phyloP scores from a whole-genome alignment of 2,797 vertebrate species.

The Carcharodon carcharias region DNA sequence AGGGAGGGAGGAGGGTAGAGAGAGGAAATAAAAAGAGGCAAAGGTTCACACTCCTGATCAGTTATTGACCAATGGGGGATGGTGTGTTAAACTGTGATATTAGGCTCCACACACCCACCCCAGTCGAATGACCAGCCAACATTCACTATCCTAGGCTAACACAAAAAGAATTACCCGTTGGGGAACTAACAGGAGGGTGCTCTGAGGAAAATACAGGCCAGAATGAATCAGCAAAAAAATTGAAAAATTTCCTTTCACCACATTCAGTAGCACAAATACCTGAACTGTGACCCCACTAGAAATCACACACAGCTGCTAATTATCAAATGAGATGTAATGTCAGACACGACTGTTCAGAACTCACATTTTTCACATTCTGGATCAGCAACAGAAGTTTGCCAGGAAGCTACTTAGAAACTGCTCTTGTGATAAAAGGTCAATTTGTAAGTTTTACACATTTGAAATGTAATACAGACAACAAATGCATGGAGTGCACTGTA shows the following conservation, averaged over 20 bases:
- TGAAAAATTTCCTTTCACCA: neutral
- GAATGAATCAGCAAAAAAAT: neutral
- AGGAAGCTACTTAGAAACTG: neutral
- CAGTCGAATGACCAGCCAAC: neutral
- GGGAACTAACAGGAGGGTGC: neutral
- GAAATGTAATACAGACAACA: neutral
- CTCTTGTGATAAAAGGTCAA: neutral
- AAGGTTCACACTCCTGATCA: neutral
- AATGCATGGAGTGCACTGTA: neutral
- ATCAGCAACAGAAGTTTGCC: neutral
- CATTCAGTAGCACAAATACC: neutral
- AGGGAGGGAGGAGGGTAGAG: neutral
- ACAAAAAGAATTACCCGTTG: neutral
- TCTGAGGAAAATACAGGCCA: neutral
- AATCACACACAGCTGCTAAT: neutral
- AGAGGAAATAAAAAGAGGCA: neutral
- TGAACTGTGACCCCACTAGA: neutral
- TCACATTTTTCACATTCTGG: slow-evolving; percentile 22
- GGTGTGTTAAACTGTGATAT: neutral
- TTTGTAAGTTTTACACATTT: neutral
- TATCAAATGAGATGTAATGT: neutral
- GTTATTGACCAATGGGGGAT: neutral
- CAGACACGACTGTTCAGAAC: neutral
- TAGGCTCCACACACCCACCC: neutral
- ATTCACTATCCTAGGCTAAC: neutral